phyloP scores from a whole-genome alignment of 2,113 vertebrate species.

The Leptosomus discolor region DNA sequence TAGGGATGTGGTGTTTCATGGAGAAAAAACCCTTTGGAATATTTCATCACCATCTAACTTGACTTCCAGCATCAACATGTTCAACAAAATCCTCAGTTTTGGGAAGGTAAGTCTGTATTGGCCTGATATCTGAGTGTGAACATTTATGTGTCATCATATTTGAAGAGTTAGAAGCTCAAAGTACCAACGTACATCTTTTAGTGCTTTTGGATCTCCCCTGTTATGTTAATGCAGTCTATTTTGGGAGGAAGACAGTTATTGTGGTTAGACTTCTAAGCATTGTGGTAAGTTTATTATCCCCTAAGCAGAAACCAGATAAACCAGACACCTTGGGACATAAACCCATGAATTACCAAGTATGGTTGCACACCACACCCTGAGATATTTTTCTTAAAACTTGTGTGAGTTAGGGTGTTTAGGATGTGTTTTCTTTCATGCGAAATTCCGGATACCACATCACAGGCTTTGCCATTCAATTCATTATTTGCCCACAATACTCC shows the following conservation, averaged over 20 bases:
- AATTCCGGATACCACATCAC: background rate
- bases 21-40: constrained; percentile 12
- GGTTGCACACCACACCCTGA: background rate
- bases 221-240: background rate
- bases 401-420: background rate
- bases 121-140: background rate
- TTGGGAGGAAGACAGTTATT: background rate
- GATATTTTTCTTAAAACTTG: background rate
- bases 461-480: background rate
- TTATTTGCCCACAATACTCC: background rate
- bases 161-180: background rate
- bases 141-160: background rate
- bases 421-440: background rate
- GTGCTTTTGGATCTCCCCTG: background rate
- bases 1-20: background rate
- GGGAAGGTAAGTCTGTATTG: constrained; percentile 69
- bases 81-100: constrained; percentile 49
- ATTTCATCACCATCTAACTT: constrained; percentile 51
- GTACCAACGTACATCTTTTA: background rate
- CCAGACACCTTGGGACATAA: background rate
- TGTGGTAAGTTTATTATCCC: background rate
- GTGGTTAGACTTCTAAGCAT: background rate
- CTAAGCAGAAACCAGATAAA: background rate
- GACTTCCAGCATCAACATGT: constrained; percentile 27
- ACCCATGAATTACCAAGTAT: background rate